Conservation (phyloP, 2,113 vertebrate species). For the Naja naja region DNA sequence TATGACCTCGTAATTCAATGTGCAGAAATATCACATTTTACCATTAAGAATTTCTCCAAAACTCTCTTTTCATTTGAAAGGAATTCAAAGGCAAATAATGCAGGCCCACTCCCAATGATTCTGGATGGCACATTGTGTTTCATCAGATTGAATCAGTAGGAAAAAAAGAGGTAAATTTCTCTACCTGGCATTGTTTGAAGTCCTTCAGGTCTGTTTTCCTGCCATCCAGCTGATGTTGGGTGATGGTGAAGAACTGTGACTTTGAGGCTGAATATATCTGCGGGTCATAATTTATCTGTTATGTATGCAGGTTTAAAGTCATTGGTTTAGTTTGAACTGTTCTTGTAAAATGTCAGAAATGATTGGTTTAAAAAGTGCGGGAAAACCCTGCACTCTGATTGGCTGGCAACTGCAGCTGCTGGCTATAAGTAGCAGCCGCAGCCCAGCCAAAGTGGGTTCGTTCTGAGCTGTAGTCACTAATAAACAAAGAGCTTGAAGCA, state of each 20-base stretch:
- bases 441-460: too few species aligned
- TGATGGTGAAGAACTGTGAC: not conserved
- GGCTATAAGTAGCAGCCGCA: too few species aligned
- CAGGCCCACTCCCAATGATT: not conserved
- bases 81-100: not conserved
- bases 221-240: not conserved
- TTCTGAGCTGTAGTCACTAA: too few species aligned
- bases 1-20: not conserved
- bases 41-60: not conserved
- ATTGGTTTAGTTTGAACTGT: too few species aligned
- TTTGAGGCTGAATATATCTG: not conserved
- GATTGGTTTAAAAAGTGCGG: too few species aligned
- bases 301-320: too few species aligned
- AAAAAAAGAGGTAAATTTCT: not conserved
- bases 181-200: not conserved
- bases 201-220: not conserved
- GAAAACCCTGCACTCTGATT: too few species aligned
- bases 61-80: not conserved
- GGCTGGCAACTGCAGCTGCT: too few species aligned
- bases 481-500: too few species aligned
- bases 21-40: not conserved
- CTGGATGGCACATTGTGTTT: not conserved
- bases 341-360: too few species aligned
- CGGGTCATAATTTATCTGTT: not conserved
- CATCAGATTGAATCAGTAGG: not conserved